Evolutionary conservation across 2,797 vertebrate species (phyloP).

Genomic region (Apogon talboti): DNA sequence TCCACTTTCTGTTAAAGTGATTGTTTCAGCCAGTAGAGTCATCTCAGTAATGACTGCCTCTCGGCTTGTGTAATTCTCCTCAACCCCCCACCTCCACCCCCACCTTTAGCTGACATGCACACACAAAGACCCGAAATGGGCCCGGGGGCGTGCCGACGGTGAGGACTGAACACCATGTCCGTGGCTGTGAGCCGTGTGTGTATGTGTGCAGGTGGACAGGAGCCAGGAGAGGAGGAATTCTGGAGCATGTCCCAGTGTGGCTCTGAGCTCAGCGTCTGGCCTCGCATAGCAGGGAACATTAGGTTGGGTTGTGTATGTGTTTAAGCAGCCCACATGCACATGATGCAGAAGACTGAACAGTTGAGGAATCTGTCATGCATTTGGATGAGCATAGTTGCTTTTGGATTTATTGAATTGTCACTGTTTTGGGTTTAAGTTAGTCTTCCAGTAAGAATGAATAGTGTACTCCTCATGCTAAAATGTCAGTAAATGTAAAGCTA

Average conservation of each 20-base stretch:
- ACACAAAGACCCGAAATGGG: slow-evolving; percentile 28
- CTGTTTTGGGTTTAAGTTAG: not conserved
- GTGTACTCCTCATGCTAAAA: not conserved
- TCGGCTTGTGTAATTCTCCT: slow-evolving; percentile 36
- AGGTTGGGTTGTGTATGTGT: slow-evolving; percentile 2
- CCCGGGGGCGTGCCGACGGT: slow-evolving; percentile 28
- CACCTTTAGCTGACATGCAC: slow-evolving; percentile 11
- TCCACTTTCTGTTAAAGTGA: slow-evolving; percentile 24
- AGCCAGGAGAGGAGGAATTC: slow-evolving; percentile 44
- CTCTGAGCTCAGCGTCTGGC: slow-evolving; percentile 61
- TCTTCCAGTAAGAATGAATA: not conserved
- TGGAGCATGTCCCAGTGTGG: slow-evolving; percentile 64
- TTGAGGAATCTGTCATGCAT: slow-evolving; percentile 1
- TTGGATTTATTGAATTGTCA: not conserved
- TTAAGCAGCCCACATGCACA: slow-evolving; percentile 3
- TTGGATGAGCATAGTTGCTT: not conserved
- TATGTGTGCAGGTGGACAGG: slow-evolving; percentile 16
- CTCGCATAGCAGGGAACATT: slow-evolving; percentile 24
- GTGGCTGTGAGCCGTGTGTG: slow-evolving; percentile 41
- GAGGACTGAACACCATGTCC: slow-evolving; percentile 56
- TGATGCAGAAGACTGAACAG: not conserved
- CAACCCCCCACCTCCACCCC: slow-evolving; percentile 3
- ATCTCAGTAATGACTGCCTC: slow-evolving; percentile 11
- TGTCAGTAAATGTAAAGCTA: not conserved
- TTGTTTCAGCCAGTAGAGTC: slow-evolving; percentile 13